Percentiles rank a stretch among this genome's conserved stretches.
Evolutionary conservation across 2,113 vertebrate species (phyloP).

Genomic region (Haliaeetus leucogaster): DNA sequence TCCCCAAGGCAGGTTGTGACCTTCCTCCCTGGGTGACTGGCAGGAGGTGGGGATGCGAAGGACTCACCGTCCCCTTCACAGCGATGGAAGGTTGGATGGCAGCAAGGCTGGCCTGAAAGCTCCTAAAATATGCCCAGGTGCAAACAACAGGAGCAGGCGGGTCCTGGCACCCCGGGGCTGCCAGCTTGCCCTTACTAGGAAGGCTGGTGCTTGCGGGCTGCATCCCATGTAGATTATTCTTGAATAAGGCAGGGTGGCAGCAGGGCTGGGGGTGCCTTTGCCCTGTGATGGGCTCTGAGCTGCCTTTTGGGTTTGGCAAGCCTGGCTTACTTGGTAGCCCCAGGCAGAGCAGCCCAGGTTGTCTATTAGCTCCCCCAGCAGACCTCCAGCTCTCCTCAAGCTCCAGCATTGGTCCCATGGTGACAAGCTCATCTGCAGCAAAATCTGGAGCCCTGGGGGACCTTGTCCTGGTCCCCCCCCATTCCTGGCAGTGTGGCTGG

Average conservation of each 20-base stretch:
- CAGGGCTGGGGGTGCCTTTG: background rate
- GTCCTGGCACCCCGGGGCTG: background rate
- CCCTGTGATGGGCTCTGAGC: rapidly evolving
- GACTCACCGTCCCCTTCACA: background rate
- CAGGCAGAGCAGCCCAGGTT: background rate
- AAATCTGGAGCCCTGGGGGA: background rate
- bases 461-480: background rate
- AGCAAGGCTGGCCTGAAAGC: background rate
- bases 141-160: background rate
- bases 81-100: background rate
- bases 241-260: background rate
- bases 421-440: background rate
- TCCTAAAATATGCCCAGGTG: background rate
- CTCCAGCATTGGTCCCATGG: rapidly evolving
- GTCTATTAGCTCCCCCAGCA: background rate
- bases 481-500: background rate
- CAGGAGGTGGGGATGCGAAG: background rate
- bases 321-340: background rate
- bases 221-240: rapidly evolving
- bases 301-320: background rate
- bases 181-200: background rate
- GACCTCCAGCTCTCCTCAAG: background rate
- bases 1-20: background rate
- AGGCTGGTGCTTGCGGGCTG: rapidly evolving
- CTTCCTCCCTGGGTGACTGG: background rate